A percentile compares a stretch with the other conserved stretches of the same genome.
These are phyloP conservation scores for Crotalus horridus DNA, from an alignment of 2,113 vertebrate genomes.

Conservation along the genomic window DNA sequence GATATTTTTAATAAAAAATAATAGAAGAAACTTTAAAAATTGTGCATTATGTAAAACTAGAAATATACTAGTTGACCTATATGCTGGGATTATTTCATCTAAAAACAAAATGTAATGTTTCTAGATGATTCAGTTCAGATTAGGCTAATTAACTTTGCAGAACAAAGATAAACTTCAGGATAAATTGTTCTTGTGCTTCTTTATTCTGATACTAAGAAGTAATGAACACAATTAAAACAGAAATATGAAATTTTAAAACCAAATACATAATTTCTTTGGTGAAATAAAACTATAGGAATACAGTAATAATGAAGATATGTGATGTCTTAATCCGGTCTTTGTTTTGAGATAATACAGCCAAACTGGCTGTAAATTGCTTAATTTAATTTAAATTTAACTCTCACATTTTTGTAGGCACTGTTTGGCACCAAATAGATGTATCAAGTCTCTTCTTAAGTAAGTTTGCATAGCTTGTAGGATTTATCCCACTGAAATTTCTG, in stretches of 20 bases:
- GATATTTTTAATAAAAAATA: not conserved
- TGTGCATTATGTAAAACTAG: not conserved
- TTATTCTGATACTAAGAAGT: not conserved
- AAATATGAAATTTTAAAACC: not conserved
- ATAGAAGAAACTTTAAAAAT: not conserved
- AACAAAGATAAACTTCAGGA: not conserved
- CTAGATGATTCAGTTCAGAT: not conserved
- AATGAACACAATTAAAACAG: not conserved
- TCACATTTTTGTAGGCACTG: not conserved
- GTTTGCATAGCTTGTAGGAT: not conserved
- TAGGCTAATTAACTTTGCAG: not conserved
- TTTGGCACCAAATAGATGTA: not conserved
- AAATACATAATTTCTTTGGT: not conserved
- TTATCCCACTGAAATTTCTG: not conserved
- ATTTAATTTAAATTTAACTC: not conserved
- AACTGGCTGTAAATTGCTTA: not conserved
- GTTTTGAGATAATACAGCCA: not conserved
- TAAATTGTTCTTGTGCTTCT: not conserved
- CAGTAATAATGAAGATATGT: not conserved
- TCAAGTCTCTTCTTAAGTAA: not conserved
- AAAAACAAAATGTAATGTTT: not conserved
- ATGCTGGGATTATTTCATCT: not conserved
- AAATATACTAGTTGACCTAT: not conserved
- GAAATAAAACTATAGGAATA: not conserved
- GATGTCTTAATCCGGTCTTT: not conserved